Evolutionary conservation across 2,113 vertebrate genomes (phyloP).

Genomic region (Falco punctatus): DNA sequence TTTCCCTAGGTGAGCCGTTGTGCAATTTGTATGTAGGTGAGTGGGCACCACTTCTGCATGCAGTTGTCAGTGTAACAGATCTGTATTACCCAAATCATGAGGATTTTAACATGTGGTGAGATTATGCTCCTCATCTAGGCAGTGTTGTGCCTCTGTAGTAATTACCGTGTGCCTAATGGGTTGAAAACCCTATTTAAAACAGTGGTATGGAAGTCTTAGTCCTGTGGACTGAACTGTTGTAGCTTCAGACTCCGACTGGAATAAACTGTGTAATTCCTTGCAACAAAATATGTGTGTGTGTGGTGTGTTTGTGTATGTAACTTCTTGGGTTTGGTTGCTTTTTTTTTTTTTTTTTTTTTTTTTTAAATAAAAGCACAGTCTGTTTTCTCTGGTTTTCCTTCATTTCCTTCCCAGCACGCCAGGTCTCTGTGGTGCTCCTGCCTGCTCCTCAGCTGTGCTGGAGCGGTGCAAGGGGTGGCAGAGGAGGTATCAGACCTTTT

Average conservation of each 20-base stretch:
- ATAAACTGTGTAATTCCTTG: background rate
- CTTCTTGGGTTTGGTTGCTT: background rate
- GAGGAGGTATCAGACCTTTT: background rate
- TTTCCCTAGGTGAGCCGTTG: background rate
- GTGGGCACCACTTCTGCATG: background rate
- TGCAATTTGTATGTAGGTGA: accelerated
- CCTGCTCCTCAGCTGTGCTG: constrained; percentile 35
- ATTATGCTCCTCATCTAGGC: background rate
- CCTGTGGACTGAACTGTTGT: background rate
- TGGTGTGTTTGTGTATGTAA: background rate
- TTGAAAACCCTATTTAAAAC: background rate
- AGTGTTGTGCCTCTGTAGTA: accelerated
- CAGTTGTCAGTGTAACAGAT: background rate
- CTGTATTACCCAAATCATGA: background rate
- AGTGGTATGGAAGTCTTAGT: background rate
- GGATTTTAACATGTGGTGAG: background rate
- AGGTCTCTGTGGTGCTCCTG: background rate
- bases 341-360: background rate
- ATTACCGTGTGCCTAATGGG: background rate
- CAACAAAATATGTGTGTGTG: background rate
- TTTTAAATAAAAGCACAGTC: background rate
- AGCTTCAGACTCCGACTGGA: background rate
- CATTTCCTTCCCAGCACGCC: background rate
- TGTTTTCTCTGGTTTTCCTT: background rate
- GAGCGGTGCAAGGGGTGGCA: background rate